phyloP scores from a whole-genome alignment of 2,888 invertebrate genomes.

The Limnephilus lunatus region DNA sequence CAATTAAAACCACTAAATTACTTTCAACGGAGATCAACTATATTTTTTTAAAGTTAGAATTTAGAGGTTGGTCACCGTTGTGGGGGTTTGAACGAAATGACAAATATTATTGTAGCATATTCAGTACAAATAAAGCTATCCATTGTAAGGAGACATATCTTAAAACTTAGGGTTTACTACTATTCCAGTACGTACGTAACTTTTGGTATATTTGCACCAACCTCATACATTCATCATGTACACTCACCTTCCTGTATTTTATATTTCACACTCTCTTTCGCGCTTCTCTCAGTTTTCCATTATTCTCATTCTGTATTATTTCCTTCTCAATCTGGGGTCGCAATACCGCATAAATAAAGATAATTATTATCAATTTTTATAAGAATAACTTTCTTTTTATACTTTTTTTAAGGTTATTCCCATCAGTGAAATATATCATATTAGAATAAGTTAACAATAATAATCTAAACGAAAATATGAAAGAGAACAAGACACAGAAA shows the following conservation, averaged over 20 bases:
- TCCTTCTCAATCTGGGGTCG: not conserved
- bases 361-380: too few relatives aligned
- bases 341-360: not conserved
- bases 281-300: not conserved
- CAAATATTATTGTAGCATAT: not conserved
- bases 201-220: too few relatives aligned
- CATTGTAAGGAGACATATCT: not conserved
- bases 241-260: too few relatives aligned
- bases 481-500: too few relatives aligned
- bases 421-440: too few relatives aligned
- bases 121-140: not conserved
- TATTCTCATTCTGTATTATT: not conserved
- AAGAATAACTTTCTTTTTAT: too few relatives aligned
- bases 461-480: too few relatives aligned
- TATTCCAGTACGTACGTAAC: too few relatives aligned
- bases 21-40: not conserved
- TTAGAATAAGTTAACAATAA: too few relatives aligned
- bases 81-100: not conserved
- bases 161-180: not conserved
- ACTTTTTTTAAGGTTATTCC: too few relatives aligned
- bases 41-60: not conserved
- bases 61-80: not conserved
- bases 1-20: not conserved
- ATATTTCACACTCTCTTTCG: not conserved
- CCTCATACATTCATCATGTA: too few relatives aligned